Evolutionary conservation across 2,797 vertebrate species (phyloP), one percentile per base, ranked within the genome.

Genomic region (Clarias platycephalus): DNA sequence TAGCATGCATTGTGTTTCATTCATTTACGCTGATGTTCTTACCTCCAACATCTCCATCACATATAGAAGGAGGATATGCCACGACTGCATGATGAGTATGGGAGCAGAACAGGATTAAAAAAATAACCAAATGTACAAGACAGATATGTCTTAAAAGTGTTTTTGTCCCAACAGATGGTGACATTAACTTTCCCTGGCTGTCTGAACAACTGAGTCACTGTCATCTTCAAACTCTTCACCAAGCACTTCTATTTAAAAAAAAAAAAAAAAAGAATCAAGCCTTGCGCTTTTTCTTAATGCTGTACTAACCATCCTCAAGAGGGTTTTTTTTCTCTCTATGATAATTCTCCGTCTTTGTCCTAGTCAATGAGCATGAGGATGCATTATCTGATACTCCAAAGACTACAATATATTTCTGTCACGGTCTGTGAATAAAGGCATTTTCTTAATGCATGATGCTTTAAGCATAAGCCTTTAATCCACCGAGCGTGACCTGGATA

Each of bases 11-110:
- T 37, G 8, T 49, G 5, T 31, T 5, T 28, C 37, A 49, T 8
- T 66, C 7, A 49, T 64, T 37, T 28, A 78, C 9, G 31, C 57
- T 62, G 60, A 86, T 67, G 90, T 68, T 88, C 94, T 95, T 94
- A 96, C 95, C 95, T 94, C 90, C 93, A 76, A 91, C 90, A 86
- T 91, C 93, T 91, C 92, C 94, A 89, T 92, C 93, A 94, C 94
- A 94, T 90, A 94, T 88, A 85, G 94, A 90, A 86, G 94, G 93
- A 92, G 95, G 94, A 88, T 94, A 95, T 66, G 95, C 92, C 85
- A 95, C 94, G 89, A 96, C 95, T 96, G 71, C 31, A 75, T 77
- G 58, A 15, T 60, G 66, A 80, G 40, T 40, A 80, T 24, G 40
- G 44, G 62, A 80, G 78, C 63, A 80, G 2, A 80, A 18, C 16